phyloP scores from a whole-genome alignment of 1,140 invertebrate species.

The Ruditapes philippinarum region DNA sequence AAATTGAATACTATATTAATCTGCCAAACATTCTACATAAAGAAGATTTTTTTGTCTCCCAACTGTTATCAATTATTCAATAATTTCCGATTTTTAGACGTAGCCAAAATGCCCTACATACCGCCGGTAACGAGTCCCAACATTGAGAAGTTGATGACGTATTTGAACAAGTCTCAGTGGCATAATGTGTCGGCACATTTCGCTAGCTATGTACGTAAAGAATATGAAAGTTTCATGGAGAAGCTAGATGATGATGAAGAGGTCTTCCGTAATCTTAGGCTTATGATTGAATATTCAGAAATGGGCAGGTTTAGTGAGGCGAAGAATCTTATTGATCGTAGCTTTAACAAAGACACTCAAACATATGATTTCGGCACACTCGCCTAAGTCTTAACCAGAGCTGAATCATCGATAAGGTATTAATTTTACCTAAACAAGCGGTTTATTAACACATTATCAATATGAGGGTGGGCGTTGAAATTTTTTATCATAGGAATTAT shows the following conservation, averaged over 20 bases:
- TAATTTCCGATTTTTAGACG: background rate
- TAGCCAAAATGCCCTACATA: background rate
- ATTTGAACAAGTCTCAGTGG: conserved; percentile 52
- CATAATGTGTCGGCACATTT: conserved; percentile 58
- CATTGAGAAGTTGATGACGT: conserved; percentile 38
- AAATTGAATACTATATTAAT: no score
- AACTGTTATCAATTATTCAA: no score
- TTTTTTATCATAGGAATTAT: no score
- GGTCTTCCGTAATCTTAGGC: background rate
- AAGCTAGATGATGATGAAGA: conserved; percentile 47
- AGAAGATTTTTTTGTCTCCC: background rate
- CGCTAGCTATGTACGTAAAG: conserved; percentile 47
- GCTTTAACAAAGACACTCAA: no score
- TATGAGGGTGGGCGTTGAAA: no score
- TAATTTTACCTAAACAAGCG: no score
- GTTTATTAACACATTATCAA: no score
- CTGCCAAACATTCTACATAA: no score
- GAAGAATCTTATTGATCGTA: conserved; percentile 22
- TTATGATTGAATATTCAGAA: conserved; percentile 54
- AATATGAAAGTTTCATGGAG: background rate
- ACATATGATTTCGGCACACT: no score
- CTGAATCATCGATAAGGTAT: no score
- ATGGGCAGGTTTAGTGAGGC: conserved; percentile 58
- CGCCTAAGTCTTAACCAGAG: no score
- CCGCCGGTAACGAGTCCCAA: conserved; percentile 27